phyloP scores from a whole-genome alignment of 2,888 invertebrate genomes.

The Psococerastis gibbosa region DNA sequence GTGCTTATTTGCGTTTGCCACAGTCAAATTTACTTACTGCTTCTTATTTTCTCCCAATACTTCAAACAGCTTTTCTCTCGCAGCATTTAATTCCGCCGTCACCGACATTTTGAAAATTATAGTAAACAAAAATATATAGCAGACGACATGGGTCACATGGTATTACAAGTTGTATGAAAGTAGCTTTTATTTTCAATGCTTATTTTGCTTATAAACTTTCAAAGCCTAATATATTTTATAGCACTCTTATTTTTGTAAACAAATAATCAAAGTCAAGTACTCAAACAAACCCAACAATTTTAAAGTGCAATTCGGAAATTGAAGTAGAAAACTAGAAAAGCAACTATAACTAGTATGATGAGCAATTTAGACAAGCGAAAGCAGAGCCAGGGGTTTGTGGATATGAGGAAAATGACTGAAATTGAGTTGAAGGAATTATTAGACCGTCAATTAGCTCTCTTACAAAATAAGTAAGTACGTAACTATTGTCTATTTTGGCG shows the following conservation, averaged over 20 bases:
- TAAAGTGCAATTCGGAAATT: too few species aligned
- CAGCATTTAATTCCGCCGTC: conserved; percentile 32
- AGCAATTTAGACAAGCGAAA: neutral
- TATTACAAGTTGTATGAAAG: too few species aligned
- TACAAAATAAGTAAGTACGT: conserved; percentile 26
- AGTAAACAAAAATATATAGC: neutral
- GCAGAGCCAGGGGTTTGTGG: conserved; percentile 6
- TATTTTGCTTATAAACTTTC: too few species aligned
- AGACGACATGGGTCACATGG: too few species aligned
- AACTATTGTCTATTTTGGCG: conserved; percentile 1
- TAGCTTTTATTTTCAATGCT: too few species aligned
- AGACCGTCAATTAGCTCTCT: conserved; percentile 34
- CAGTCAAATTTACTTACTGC: conserved; percentile 24
- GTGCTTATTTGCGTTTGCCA: too few species aligned
- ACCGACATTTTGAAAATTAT: conserved; percentile 3
- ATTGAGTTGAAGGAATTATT: conserved; percentile 22
- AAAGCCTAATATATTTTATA: too few species aligned
- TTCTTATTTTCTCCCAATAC: conserved; percentile 47
- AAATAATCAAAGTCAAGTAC: too few species aligned
- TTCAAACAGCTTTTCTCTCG: conserved; percentile 38
- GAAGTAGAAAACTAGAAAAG: too few species aligned
- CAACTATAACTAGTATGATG: too few species aligned
- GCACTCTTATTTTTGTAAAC: too few species aligned
- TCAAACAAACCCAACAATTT: too few species aligned
- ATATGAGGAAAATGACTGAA: conserved; percentile 12